Percentiles rank a stretch among this genome's conserved stretches.
These are phyloP conservation scores for Silurus aristotelis DNA, from an alignment of 2,797 vertebrate genomes.

Conservation along the genomic window DNA sequence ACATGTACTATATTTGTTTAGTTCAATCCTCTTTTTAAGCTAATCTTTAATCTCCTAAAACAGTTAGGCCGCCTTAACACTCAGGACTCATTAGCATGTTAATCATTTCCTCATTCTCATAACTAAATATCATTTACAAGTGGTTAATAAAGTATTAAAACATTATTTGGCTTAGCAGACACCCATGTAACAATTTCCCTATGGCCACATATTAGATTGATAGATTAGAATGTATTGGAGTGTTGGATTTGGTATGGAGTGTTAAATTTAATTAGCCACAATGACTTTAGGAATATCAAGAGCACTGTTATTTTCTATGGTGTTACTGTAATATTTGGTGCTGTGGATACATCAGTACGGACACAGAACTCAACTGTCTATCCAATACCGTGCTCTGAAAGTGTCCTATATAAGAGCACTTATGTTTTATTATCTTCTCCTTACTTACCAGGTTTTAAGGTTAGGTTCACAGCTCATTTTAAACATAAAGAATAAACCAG, in stretches of 20 bases:
- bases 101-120: background rate
- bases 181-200: background rate
- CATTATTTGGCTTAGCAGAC: background rate
- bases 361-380: background rate
- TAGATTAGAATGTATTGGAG: background rate
- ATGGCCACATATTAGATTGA: too few relatives aligned
- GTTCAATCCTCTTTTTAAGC: background rate
- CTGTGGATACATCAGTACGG: background rate
- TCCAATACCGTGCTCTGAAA: background rate
- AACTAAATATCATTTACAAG: background rate
- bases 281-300: background rate
- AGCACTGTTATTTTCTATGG: background rate
- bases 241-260: background rate
- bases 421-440: background rate
- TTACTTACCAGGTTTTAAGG: background rate
- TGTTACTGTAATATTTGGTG: background rate
- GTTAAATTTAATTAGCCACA: background rate
- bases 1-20: background rate
- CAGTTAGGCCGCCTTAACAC: background rate
- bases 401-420: background rate
- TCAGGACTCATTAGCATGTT: background rate
- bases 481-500: background rate
- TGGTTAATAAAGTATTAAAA: background rate
- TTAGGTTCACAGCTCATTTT: background rate
- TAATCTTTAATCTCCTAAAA: background rate